Evolutionary conservation across 35 echinoderm and acorn worm species (phyloP), one percentile per base, ranked within the genome.

Genomic region (Diadema setosum): DNA sequence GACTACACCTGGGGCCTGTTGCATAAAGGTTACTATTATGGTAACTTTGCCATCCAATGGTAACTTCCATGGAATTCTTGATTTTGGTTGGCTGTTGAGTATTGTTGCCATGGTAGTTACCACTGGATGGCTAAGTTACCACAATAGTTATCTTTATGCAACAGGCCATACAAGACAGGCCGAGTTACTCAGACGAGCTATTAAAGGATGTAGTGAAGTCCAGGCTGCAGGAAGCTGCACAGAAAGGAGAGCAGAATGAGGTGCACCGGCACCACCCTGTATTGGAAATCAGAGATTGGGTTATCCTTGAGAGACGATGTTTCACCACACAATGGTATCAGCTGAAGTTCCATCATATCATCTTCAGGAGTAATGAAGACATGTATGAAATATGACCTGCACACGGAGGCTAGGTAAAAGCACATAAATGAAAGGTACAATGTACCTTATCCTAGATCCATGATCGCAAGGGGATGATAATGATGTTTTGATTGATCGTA

Each of bases 351-450:
- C 3, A 18, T 14, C 67, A 85, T 41, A 33, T 85, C 26, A 20
- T 85, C 2, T 33, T 21, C 3, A 34, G 42, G 9, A 65, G 44
- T 4, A 85, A 85, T 23, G 12, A 58, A 43, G 39, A 85, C 42
- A 37, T 85, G 3, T 85, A 85, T 23, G 35, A 85, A 16, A 65
- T 85, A 41, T 14, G 45, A 1, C 83, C 83, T 42, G 83, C 61
- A 42, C 36, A 20, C 2, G 83, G 83, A 25, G 83, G 83, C 41
- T 32, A 41, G 3, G 24, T 5, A 11, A n/a, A 85, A 85, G 20
- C 25, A 59, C 11, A 59, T 65, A 20, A 85, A 85, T 85, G 4
- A 43, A 65, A 0, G 56, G 6, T 29, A n/a, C n/a, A n/a, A n/a
- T n/a, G n/a, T n/a, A 64, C 4, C 33, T 65, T 5, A 85, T 40